Evolutionary conservation across 2,113 vertebrate species (phyloP).

Genomic region (Sylvietta virens): DNA sequence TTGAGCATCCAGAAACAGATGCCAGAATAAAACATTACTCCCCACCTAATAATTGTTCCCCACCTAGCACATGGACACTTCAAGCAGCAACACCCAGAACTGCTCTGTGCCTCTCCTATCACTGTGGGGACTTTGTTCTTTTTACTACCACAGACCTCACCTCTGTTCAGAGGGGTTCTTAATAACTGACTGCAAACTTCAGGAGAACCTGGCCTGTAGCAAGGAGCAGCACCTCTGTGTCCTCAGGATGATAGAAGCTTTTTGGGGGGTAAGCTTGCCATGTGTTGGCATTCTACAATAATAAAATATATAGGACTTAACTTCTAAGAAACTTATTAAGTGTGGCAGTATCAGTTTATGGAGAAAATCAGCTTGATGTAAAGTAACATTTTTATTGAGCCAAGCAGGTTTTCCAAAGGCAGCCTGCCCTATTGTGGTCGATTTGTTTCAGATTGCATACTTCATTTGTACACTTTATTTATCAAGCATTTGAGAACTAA

Average conservation of each 20-base stretch:
- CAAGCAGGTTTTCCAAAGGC: background rate
- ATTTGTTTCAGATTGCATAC: background rate
- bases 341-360: background rate
- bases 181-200: background rate
- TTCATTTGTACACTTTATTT: background rate
- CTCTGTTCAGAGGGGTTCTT: background rate
- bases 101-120: no score
- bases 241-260: background rate
- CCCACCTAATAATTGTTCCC: no score
- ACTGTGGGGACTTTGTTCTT: background rate
- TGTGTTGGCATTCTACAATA: background rate
- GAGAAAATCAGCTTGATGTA: background rate
- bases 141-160: background rate
- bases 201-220: background rate
- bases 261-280: background rate
- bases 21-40: accelerated
- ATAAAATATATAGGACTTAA: background rate
- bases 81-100: background rate
- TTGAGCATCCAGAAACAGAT: background rate
- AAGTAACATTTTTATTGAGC: conserved; percentile 8
- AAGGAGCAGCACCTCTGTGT: background rate
- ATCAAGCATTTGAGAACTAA: background rate
- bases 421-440: background rate
- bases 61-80: no score
- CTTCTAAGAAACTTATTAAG: background rate